Evolutionary conservation across 2,888 invertebrate genomes (phyloP), one percentile per base, ranked within the genome.

Genomic region (Notocelia uddmanniana): DNA sequence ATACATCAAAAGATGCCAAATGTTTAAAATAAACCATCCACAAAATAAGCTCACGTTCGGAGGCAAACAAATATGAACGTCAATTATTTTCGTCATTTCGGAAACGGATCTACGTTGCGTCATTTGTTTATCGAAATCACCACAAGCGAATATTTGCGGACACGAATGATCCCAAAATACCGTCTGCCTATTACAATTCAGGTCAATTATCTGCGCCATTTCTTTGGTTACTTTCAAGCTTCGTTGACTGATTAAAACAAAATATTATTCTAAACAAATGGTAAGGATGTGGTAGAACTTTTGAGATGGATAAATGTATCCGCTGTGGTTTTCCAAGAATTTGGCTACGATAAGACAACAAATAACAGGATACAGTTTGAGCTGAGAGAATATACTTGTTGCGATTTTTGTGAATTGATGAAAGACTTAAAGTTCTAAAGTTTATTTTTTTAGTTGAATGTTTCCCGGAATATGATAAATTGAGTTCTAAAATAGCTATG

Each of bases 141-240:
- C 55, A 37, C 52, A 37, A 57, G 21, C 64, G 52, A 37, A 59
- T 64, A 59, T 52, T 50, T 52, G 58, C 15, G 52, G 58, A 55
- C 57, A 64, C 23, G 31, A 41, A 69, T 48, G 50, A 18, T 58
- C 41, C 64, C 37, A 67, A 71, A 67, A 71, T 71, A 71, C 48
- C n/a, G n/a, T n/a, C 52, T 52, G 34, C 19, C 15, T 48, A 59
- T 52, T 50, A 60, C 54, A 26, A 70, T 59, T 34, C 54, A 45
- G 45, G 77, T 85, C 87, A 87, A 87, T 86, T 85, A 83, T 74
- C 75, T 79, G 74, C 64, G 74, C 76, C 73, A 79, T 77, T 78
- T 85, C 85, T 80, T 80, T 79, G 67, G 70, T 59, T 74, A 73
- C 71, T 76, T 71, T 69, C 59, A 64, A 45, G 62, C 74, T 48